phyloP scores from a whole-genome alignment of 2,888 invertebrate genomes.

The Phania funesta region DNA sequence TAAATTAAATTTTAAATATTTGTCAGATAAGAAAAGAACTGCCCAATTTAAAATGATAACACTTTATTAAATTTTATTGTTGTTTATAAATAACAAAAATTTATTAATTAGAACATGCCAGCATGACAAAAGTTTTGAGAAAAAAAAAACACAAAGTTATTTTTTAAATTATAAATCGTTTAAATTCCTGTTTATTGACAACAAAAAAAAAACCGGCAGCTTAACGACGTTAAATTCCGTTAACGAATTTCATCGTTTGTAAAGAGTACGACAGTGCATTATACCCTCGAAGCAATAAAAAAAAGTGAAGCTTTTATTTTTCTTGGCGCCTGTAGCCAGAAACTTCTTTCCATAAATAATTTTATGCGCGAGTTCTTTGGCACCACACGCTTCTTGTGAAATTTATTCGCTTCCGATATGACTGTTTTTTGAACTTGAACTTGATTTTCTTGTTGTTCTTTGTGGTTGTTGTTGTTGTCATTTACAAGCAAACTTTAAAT shows the following conservation, averaged over 20 bases:
- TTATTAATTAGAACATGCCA: slow-evolving; percentile 21
- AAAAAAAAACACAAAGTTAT: slow-evolving; percentile 7
- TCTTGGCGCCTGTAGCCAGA: not conserved
- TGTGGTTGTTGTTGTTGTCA: not conserved
- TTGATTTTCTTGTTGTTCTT: too few relatives aligned
- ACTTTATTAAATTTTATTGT: not conserved
- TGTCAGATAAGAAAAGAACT: slow-evolving; percentile 1
- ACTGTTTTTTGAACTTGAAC: slow-evolving; percentile 50
- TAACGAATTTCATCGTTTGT: not conserved
- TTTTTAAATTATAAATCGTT: not conserved
- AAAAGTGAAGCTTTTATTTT: not conserved
- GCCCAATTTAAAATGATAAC: slow-evolving; percentile 14
- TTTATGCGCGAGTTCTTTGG: not conserved
- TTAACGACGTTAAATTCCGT: not conserved
- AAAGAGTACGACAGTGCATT: not conserved
- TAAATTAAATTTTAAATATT: not conserved
- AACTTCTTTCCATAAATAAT: slow-evolving; percentile 25
- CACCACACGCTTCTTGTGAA: not conserved
- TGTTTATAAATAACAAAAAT: not conserved
- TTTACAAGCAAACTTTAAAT: not conserved
- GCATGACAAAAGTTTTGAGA: not conserved
- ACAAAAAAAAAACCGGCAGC: not conserved
- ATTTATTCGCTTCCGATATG: not conserved
- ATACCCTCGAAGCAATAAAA: not conserved
- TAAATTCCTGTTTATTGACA: slow-evolving; percentile 8